Conservation (phyloP, 2,797 vertebrate species). For the Corythornis leucogaster region DNA sequence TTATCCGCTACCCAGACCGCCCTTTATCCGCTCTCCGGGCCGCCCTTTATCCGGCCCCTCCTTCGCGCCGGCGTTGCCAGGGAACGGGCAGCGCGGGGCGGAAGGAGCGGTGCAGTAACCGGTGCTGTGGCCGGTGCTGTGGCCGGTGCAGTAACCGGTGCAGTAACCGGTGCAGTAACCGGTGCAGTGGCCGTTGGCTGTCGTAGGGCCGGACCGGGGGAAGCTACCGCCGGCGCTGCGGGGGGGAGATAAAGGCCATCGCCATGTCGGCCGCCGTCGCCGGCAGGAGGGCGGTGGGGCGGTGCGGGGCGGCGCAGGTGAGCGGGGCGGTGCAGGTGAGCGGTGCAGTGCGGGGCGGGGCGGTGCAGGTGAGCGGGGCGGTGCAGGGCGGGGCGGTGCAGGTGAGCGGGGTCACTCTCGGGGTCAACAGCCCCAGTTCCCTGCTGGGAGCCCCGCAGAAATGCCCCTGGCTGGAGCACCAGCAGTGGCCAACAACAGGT, state of each 20-base stretch:
- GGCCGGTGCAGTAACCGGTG: no score
- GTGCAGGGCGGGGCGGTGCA: no score
- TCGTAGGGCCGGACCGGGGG: no score
- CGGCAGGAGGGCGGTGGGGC: neutral
- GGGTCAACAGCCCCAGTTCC: no score
- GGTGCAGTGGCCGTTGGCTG: no score
- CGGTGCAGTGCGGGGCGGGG: neutral
- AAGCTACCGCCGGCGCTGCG: no score
- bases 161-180: no score
- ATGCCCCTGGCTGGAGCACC: rapidly evolving
- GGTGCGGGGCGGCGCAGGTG: neutral
- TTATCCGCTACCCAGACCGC: neutral
- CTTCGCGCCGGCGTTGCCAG: neutral
- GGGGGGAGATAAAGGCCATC: no score
- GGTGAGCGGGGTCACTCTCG: rapidly evolving
- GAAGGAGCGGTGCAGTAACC: no score
- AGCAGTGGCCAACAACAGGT: rapidly evolving
- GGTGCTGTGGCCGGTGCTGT: no score
- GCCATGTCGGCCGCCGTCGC: neutral
- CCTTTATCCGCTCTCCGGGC: neutral
- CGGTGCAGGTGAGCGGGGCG: neutral
- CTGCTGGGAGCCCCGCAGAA: rapidly evolving
- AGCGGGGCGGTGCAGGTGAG: neutral
- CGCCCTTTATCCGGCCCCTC: neutral
- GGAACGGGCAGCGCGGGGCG: neutral